These are phyloP conservation scores for Yponomeuta plumbellus DNA, from an alignment of 2,888 invertebrate species.

Conservation along the genomic window DNA sequence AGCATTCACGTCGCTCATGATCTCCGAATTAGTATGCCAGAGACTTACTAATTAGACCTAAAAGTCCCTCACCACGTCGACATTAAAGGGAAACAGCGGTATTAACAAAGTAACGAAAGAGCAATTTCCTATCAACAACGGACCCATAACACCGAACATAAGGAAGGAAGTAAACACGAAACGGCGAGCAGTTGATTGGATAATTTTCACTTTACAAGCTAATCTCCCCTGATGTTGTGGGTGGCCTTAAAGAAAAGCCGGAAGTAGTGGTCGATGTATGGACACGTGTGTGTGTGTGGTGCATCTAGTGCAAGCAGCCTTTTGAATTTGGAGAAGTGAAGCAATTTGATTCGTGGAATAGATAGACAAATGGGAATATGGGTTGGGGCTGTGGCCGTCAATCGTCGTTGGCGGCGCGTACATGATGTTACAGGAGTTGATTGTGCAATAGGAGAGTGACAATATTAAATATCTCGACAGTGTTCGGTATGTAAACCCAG, in stretches of 20 bases:
- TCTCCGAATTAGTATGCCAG: too few relatives aligned
- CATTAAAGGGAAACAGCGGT: background rate
- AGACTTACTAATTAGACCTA: background rate
- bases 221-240: conserved; percentile 8
- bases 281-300: background rate
- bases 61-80: background rate
- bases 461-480: too few relatives aligned
- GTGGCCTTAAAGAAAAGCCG: conserved; percentile 3
- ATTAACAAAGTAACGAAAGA: background rate
- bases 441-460: too few relatives aligned
- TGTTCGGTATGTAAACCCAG: too few relatives aligned
- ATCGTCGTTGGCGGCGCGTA: too few relatives aligned
- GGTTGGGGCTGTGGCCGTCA: background rate
- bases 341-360: background rate
- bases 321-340: background rate
- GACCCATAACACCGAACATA: background rate
- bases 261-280: conserved; percentile 1
- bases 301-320: background rate
- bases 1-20: too few relatives aligned
- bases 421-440: too few relatives aligned
- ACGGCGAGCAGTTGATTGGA: conserved; percentile 6
- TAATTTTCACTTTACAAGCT: conserved; percentile 7
- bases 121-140: background rate
- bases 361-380: background rate
- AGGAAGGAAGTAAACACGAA: conserved; percentile 4